Base-by-base conservation (phyloP, 2,797 vertebrate species). In the Eidolon dupreanum region DNA sequence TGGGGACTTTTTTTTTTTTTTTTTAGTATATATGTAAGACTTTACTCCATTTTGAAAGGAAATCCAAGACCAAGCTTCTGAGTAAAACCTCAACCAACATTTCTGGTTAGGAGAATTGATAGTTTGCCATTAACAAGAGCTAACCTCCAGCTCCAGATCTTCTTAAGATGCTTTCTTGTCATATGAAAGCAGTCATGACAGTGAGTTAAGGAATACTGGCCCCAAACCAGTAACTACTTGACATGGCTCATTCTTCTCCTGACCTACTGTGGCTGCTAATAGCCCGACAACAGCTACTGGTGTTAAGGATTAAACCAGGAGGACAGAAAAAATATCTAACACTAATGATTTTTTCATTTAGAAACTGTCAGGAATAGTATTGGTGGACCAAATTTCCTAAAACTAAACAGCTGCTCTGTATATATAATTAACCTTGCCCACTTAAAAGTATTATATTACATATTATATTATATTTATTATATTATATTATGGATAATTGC, bases 371-470 rank as follows among this genome's bases (percentile, higher is more conserved):
- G 71, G 55, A 73, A 94, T 5, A 13, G 8, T 51, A 49, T 8
- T 90, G 71, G 97, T 90, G 71, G 97, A 95, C 71, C 28, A 68
- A 84, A 31, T 57, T 90, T 89, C 28, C 24, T 84, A 94, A 93
- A 66, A 75, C 41, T 77, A 91, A 36, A 36, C 73, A 95, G 43
- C 9, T 91, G 5, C 4, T 96, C 6, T 95, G 70, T 93, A 16
- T 19, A 53, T 75, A 49, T 24, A 87, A 88, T 93, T 92, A 88
- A 17, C 38, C 31, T 59, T 90, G 15, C 49, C 95, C 38, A 38
- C 41, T 75, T 81, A 85, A 70, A 6, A 49, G 12, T 20, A 61
- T 59, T 38, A 41, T 75, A 36, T 28, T 49, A 63, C 19, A 41
- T 20, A 49, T 65, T 19, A 43, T 71, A 28, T 43, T 15, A 43